Evolutionary conservation across 2,113 vertebrate genomes (phyloP).

Genomic region (Coptodon rendalli): DNA sequence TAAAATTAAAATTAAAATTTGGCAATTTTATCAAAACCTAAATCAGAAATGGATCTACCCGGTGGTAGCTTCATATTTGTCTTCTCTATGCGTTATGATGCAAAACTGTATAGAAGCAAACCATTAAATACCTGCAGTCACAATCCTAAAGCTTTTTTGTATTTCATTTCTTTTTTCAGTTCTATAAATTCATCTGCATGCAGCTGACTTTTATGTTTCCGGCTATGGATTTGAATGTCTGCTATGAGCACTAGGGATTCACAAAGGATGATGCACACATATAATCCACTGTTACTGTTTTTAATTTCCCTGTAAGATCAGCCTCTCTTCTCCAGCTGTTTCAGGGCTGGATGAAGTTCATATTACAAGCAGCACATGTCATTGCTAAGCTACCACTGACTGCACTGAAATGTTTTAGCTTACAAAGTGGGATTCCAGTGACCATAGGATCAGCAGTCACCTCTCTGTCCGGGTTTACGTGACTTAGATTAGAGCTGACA

Average conservation of each 20-base stretch:
- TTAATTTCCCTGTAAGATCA: background rate
- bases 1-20: too few species aligned
- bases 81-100: background rate
- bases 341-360: background rate
- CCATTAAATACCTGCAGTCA: background rate
- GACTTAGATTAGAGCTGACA: background rate
- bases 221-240: background rate
- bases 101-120: background rate
- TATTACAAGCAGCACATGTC: background rate
- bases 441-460: background rate
- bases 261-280: background rate
- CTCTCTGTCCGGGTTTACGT: background rate
- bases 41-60: background rate
- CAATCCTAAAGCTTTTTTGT: background rate
- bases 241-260: background rate
- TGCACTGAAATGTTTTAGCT: background rate
- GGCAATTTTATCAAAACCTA: background rate
- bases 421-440: background rate
- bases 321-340: background rate
- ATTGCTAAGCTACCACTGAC: background rate
- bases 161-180: background rate
- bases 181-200: background rate
- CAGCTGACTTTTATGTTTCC: background rate
- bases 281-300: background rate
- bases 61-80: background rate